These are phyloP conservation scores for Platycercus adscitus DNA, from an alignment of 2,113 vertebrate species.

Conservation along the genomic window DNA sequence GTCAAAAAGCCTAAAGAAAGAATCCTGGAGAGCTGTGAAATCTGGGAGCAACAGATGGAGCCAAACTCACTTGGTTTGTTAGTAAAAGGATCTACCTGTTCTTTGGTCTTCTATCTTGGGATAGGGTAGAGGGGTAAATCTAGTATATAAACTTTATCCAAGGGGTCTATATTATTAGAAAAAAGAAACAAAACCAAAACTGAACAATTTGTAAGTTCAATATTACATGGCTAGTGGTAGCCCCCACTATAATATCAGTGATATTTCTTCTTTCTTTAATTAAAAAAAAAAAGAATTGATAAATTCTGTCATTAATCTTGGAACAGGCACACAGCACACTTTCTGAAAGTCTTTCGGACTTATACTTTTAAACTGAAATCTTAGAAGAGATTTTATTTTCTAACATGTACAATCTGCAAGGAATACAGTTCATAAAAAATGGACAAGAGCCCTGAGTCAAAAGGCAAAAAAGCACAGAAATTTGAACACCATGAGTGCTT, in stretches of 20 bases:
- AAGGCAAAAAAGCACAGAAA: neutral
- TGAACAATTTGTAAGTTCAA: neutral
- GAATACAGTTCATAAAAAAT: neutral
- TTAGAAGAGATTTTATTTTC: neutral
- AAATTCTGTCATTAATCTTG: neutral
- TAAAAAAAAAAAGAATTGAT: neutral
- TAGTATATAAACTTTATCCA: neutral
- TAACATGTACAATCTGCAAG: neutral
- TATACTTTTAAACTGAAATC: neutral
- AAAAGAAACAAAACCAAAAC: neutral
- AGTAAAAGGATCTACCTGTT: conserved; percentile 27
- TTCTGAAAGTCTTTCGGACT: neutral
- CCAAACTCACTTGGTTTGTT: conserved; percentile 13
- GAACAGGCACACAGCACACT: neutral
- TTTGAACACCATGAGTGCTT: neutral
- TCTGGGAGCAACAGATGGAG: conserved; percentile 45
- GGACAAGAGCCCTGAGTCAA: neutral
- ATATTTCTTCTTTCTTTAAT: neutral
- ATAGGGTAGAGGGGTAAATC: neutral
- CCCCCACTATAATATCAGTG: neutral
- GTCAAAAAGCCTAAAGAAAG: conserved; percentile 44
- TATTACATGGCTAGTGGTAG: neutral
- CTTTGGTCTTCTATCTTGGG: neutral
- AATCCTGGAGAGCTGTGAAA: conserved; percentile 59
- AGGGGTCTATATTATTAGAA: neutral